These are phyloP conservation scores for Microcebus jonahi DNA, from an alignment of 2,113 vertebrate genomes.

Conservation along the genomic window DNA sequence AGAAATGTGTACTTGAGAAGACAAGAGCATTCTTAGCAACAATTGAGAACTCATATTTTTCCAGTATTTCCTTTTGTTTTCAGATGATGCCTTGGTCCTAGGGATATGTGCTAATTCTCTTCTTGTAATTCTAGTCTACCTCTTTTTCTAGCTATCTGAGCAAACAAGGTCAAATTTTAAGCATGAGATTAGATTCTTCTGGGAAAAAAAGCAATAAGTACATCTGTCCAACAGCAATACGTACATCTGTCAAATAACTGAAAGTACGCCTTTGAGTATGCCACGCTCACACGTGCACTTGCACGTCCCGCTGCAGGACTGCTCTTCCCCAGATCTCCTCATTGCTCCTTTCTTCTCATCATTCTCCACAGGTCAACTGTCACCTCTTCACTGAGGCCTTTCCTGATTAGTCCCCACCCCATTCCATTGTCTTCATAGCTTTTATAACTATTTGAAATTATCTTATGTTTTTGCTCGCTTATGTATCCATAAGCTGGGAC, in stretches of 20 bases:
- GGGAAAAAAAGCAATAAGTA: neutral
- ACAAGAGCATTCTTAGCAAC: neutral
- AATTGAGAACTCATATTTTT: neutral
- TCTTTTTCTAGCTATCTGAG: neutral
- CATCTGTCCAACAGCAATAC: neutral
- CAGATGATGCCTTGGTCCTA: neutral
- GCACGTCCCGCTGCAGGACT: neutral
- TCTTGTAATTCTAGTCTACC: neutral
- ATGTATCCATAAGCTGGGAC: neutral
- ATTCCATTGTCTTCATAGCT: neutral
- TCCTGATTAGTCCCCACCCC: neutral
- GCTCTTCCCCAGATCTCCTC: neutral
- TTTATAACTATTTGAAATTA: neutral
- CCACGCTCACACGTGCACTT: neutral
- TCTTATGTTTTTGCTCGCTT: neutral
- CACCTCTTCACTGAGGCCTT: neutral
- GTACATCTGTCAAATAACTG: neutral
- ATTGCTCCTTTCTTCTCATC: neutral
- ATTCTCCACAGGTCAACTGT: neutral
- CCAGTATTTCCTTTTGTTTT: neutral
- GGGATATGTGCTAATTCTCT: neutral
- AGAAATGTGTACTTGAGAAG: neutral
- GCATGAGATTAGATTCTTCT: neutral
- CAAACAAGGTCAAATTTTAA: conserved; percentile 34
- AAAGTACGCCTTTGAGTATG: neutral